phyloP scores from a whole-genome alignment of 2,888 invertebrate genomes.

The Dioctria rufipes region DNA sequence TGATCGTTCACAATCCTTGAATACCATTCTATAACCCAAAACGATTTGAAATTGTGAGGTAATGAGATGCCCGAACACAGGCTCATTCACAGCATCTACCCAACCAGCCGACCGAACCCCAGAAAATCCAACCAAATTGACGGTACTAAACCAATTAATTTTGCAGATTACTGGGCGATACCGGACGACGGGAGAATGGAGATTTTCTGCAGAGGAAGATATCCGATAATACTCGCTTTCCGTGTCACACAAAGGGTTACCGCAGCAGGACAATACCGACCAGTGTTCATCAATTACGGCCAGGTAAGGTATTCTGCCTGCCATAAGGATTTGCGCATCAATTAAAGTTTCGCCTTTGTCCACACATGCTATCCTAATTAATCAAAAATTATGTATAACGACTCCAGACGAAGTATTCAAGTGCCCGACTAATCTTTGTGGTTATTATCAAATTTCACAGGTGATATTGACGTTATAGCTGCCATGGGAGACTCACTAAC shows the following conservation, averaged over 20 bases:
- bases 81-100: slow-evolving; percentile 20
- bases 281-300: slow-evolving; percentile 74
- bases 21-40: slow-evolving; percentile 52
- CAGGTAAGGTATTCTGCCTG: slow-evolving; percentile 62
- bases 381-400: slow-evolving; percentile 52
- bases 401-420: slow-evolving; percentile 9
- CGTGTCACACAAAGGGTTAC: slow-evolving; percentile 67
- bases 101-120: slow-evolving; percentile 15
- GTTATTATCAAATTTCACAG: slow-evolving; percentile 63
- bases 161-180: slow-evolving; percentile 59
- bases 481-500: slow-evolving; percentile 77
- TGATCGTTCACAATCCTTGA: slow-evolving; percentile 28
- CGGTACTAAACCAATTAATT: slow-evolving; percentile 59
- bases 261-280: slow-evolving; percentile 69
- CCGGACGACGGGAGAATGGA: slow-evolving; percentile 57
- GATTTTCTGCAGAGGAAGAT: slow-evolving; percentile 64
- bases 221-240: slow-evolving; percentile 65
- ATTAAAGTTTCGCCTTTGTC: slow-evolving; percentile 20
- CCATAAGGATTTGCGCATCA: slow-evolving; percentile 22
- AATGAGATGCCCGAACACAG: slow-evolving; percentile 54
- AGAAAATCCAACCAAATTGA: slow-evolving; percentile 51
- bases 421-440: slow-evolving; percentile 6
- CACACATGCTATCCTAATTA: slow-evolving; percentile 41
- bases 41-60: slow-evolving; percentile 55
- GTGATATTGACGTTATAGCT: slow-evolving; percentile 76